Conservation (phyloP, 2,797 vertebrate genomes). For the Valencia hispanica region DNA sequence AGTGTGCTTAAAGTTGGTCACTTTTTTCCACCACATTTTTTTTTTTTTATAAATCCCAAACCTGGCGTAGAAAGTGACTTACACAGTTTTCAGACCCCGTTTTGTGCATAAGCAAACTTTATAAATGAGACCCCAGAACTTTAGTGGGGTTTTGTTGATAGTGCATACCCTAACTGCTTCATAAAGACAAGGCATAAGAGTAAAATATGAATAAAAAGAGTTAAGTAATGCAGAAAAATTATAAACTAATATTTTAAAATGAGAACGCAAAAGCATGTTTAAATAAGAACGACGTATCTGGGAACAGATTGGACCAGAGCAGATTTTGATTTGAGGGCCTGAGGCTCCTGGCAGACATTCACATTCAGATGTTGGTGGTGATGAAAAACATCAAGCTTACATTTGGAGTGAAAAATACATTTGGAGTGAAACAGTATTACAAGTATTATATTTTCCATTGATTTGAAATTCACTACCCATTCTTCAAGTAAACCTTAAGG, state of each 20-base stretch:
- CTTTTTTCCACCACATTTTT: too few relatives aligned
- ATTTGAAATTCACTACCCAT: background rate
- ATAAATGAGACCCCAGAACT: too few relatives aligned
- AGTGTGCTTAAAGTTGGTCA: too few relatives aligned
- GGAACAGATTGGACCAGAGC: background rate
- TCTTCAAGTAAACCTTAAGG: constrained; percentile 1
- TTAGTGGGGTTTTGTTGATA: too few relatives aligned
- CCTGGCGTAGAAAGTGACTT: too few relatives aligned
- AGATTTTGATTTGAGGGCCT: too few relatives aligned
- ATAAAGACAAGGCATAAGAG: background rate
- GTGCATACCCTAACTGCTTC: too few relatives aligned
- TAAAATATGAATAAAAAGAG: background rate
- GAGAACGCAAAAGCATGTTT: background rate
- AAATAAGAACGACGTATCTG: background rate
- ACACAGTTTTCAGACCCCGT: too few relatives aligned
- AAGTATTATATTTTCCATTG: background rate
- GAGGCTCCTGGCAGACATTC: background rate
- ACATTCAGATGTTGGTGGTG: background rate
- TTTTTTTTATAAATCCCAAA: too few relatives aligned
- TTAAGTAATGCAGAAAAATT: background rate
- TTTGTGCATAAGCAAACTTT: too few relatives aligned
- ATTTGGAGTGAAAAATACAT: too few relatives aligned
- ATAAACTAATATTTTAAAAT: background rate
- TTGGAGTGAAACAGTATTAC: background rate
- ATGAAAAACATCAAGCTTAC: background rate